These are phyloP conservation scores for Troides helena DNA, from an alignment of 2,888 invertebrate genomes.

Conservation along the genomic window DNA sequence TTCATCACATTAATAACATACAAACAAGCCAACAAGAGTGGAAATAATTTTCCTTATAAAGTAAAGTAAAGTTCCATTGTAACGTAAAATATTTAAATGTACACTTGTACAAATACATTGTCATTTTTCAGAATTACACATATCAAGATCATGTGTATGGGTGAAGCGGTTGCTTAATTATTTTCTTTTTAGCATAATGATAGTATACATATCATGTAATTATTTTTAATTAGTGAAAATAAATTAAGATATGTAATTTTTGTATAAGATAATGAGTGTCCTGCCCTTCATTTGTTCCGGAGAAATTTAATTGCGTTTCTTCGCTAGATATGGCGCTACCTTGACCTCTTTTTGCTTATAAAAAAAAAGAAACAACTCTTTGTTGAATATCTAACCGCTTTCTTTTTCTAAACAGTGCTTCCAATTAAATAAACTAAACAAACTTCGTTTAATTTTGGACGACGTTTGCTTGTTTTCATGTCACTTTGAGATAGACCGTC, in stretches of 20 bases:
- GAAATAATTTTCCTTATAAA: neutral
- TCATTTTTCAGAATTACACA: too few species aligned
- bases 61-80: neutral
- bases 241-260: too few species aligned
- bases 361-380: slow-evolving; percentile 18
- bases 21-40: neutral
- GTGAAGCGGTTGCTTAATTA: too few species aligned
- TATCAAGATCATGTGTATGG: too few species aligned
- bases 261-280: neutral
- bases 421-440: neutral
- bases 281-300: slow-evolving; percentile 5
- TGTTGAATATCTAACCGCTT: slow-evolving; percentile 4
- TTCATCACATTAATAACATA: neutral
- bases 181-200: too few species aligned
- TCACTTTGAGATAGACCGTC: neutral
- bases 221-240: neutral
- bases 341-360: slow-evolving; percentile 19
- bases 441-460: neutral
- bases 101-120: neutral
- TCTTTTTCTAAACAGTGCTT: slow-evolving; percentile 8
- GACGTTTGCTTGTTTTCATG: neutral
- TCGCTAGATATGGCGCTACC: slow-evolving; percentile 5
- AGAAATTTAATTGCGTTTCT: slow-evolving; percentile 22
- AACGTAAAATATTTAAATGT: neutral
- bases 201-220: neutral